Conservation (phyloP, 1,140 invertebrate genomes). For the Epicauta chinensis region DNA sequence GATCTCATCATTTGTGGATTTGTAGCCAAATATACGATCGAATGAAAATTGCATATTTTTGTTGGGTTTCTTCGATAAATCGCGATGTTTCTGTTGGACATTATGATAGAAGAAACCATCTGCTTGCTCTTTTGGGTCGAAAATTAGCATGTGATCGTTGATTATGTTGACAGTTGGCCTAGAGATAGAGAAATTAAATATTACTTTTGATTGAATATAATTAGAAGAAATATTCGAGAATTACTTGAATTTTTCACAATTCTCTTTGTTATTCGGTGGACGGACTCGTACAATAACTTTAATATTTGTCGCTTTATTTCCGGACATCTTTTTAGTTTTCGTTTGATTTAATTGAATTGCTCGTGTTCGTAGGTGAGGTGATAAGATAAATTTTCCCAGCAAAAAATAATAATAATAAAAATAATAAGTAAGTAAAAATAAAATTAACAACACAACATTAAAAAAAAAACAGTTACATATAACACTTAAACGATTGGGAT, state of each 20-base stretch:
- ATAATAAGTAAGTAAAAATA: too few relatives aligned
- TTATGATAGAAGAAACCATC: constrained; percentile 80
- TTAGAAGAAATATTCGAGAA: background rate
- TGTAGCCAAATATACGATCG: constrained; percentile 71
- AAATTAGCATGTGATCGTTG: constrained; percentile 73
- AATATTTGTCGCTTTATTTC: constrained; percentile 46
- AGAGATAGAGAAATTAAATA: constrained; percentile 31
- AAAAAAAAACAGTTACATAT: too few relatives aligned
- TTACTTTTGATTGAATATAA: too few relatives aligned
- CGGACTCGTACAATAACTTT: constrained; percentile 74
- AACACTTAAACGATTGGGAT: too few relatives aligned
- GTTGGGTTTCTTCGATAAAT: constrained; percentile 73
- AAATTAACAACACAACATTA: too few relatives aligned
- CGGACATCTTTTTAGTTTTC: constrained; percentile 8
- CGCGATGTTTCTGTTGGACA: constrained; percentile 66
- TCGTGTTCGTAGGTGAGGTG: constrained; percentile 15
- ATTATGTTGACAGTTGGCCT: constrained; percentile 65
- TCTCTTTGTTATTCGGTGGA: constrained; percentile 63
- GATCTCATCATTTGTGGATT: constrained; percentile 62
- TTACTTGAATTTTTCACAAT: constrained; percentile 37
- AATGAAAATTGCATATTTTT: constrained; percentile 85
- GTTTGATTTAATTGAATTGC: constrained; percentile 11
- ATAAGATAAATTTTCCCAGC: background rate
- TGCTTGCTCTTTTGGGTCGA: constrained; percentile 81
- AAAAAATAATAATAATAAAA: background rate